Percentiles rank a stretch among this genome's conserved stretches.
Conservation (phyloP, 2,888 invertebrate genomes). For the Amphipyra tragopoginis region DNA sequence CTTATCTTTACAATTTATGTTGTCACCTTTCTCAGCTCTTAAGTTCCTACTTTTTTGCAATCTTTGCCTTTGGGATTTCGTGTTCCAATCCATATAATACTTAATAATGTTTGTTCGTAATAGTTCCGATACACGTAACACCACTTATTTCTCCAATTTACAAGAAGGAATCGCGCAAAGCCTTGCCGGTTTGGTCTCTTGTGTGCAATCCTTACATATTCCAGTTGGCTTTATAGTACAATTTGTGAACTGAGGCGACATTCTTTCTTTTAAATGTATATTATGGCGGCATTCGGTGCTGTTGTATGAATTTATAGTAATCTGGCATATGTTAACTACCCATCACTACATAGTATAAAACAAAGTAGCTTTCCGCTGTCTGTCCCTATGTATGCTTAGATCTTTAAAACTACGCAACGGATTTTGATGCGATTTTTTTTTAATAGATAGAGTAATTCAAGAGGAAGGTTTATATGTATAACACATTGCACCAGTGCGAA, state of each 20-base stretch:
- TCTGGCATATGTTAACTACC: background rate
- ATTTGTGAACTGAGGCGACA: constrained; percentile 44
- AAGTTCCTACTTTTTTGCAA: background rate
- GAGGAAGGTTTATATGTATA: too few species aligned
- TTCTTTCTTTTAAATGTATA: constrained; percentile 21
- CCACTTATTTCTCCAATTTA: constrained; percentile 54
- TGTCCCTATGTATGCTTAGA: too few species aligned
- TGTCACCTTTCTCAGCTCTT: background rate
- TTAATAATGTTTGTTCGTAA: constrained; percentile 36
- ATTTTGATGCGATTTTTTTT: too few species aligned
- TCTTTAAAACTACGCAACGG: too few species aligned
- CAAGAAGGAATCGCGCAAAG: constrained; percentile 56
- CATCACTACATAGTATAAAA: too few species aligned
- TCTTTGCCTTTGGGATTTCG: background rate
- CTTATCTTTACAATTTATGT: too few species aligned
- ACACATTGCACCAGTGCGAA: too few species aligned
- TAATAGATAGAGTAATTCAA: too few species aligned
- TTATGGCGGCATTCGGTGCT: constrained; percentile 5
- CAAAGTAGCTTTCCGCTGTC: too few species aligned
- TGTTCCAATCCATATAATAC: constrained; percentile 20
- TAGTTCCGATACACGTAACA: constrained; percentile 41
- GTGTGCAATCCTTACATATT: constrained; percentile 58
- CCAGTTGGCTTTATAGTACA: constrained; percentile 32
- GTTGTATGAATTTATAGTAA: background rate
- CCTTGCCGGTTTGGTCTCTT: constrained; percentile 45